Percentiles rank a stretch among this genome's conserved stretches.
These are phyloP conservation scores for Pyrocephalus nanus DNA, from an alignment of 2,797 vertebrate genomes.

Conservation along the genomic window DNA sequence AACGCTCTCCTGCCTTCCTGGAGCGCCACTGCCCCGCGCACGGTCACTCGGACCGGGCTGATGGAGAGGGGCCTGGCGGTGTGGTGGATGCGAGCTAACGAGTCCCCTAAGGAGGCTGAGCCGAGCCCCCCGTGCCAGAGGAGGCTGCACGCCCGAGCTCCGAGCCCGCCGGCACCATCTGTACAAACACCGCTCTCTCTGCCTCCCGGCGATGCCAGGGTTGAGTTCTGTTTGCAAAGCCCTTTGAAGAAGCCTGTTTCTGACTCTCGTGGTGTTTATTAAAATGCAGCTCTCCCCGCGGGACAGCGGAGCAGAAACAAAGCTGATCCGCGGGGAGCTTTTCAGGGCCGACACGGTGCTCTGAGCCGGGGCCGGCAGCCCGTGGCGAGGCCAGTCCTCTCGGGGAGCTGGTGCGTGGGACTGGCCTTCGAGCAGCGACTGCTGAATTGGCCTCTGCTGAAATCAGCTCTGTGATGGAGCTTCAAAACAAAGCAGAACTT, in stretches of 20 bases:
- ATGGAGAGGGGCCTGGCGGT: not conserved
- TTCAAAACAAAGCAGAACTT: not conserved
- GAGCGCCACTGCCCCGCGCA: fast-evolving
- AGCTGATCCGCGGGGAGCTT: not conserved
- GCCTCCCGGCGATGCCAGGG: conserved; percentile 1
- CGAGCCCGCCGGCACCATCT: not conserved
- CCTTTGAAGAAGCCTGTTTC: conserved; percentile 46
- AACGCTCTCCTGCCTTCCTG: fast-evolving
- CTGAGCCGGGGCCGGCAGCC: not conserved
- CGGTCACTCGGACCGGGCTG: fast-evolving
- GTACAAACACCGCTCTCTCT: conserved; percentile 34
- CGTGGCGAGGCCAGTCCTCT: not conserved
- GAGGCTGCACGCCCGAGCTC: not conserved
- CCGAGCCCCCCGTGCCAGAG: not conserved
- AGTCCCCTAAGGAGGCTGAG: not conserved
- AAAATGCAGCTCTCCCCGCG: conserved; percentile 11
- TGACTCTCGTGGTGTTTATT: conserved; percentile 20
- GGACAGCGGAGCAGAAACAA: not conserved
- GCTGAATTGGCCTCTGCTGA: not conserved
- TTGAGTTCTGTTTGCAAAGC: conserved; percentile 31
- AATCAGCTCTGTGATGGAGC: not conserved
- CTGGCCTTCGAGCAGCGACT: not conserved
- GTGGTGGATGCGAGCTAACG: fast-evolving
- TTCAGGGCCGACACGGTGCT: not conserved
- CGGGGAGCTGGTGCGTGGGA: not conserved